Percentiles rank a stretch among this genome's conserved stretches.
Evolutionary conservation across 2,797 vertebrate genomes (phyloP).

Genomic region (Enteromius radiatus): DNA sequence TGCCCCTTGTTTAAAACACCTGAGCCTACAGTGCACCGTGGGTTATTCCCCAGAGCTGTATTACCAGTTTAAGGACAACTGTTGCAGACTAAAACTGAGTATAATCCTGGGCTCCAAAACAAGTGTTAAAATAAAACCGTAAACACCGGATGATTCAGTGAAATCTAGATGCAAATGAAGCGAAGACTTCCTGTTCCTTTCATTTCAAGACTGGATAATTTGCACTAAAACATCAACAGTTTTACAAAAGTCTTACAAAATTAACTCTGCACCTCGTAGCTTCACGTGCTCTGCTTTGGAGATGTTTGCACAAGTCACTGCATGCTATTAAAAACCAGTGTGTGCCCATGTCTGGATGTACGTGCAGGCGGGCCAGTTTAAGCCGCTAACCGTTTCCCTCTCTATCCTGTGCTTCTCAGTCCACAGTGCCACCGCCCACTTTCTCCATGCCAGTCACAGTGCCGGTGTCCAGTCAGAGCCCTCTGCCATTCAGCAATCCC

Average conservation of each 20-base stretch:
- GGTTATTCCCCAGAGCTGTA: slow-evolving; percentile 23
- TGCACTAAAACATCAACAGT: neutral
- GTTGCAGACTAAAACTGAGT: slow-evolving; percentile 5
- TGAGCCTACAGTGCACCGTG: neutral
- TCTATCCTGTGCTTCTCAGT: slow-evolving; percentile 76
- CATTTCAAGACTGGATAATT: slow-evolving; percentile 10
- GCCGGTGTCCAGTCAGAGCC: slow-evolving; percentile 91
- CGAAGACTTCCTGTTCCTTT: neutral
- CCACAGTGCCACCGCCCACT: slow-evolving; percentile 89
- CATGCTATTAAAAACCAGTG: slow-evolving; percentile 66
- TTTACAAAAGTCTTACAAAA: slow-evolving; percentile 14
- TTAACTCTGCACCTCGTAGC: slow-evolving; percentile 66
- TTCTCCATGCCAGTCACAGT: slow-evolving; percentile 98
- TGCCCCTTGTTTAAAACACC: slow-evolving; percentile 37
- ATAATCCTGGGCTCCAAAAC: slow-evolving; percentile 11
- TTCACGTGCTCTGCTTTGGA: slow-evolving; percentile 63
- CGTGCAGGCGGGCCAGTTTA: slow-evolving; percentile 7
- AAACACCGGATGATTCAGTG: slow-evolving; percentile 12
- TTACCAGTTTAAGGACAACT: slow-evolving; percentile 28
- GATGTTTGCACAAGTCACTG: slow-evolving; percentile 70
- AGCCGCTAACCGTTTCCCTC: slow-evolving; percentile 54
- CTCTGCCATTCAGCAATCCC: slow-evolving; percentile 94
- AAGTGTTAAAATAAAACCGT: neutral
- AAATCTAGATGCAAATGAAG: neutral
- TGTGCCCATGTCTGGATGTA: slow-evolving; percentile 30